These are phyloP conservation scores for Ceratothoa steindachneri DNA, from an alignment of 2,888 invertebrate genomes.

Conservation along the genomic window DNA sequence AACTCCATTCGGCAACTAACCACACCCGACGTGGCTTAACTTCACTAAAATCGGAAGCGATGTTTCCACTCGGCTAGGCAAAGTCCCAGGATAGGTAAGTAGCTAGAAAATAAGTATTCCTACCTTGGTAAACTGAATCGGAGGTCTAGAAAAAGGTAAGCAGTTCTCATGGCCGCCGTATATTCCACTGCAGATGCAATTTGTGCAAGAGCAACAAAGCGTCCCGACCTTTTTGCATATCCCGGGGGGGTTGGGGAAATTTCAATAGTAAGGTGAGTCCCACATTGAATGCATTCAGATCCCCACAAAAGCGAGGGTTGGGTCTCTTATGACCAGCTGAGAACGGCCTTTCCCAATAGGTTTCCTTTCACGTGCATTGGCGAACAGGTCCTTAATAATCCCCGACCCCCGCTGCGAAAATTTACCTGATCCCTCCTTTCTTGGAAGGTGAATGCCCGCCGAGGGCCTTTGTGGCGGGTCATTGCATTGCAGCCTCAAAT, in stretches of 20 bases:
- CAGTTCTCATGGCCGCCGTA: too few relatives aligned
- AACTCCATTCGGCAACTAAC: too few relatives aligned
- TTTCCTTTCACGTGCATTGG: neutral
- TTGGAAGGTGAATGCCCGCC: neutral
- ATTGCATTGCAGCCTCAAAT: too few relatives aligned
- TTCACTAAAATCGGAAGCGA: too few relatives aligned
- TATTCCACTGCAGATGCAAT: neutral
- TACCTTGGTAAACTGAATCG: too few relatives aligned
- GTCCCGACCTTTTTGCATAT: neutral
- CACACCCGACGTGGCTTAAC: too few relatives aligned
- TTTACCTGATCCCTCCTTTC: neutral
- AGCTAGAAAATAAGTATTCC: too few relatives aligned
- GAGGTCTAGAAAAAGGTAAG: too few relatives aligned
- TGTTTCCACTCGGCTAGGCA: too few relatives aligned
- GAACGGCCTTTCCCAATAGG: neutral
- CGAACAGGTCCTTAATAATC: neutral
- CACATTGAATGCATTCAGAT: neutral
- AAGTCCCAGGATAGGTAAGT: too few relatives aligned
- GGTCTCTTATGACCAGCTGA: neutral
- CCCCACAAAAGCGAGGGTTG: neutral
- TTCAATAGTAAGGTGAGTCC: neutral
- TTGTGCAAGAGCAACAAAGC: neutral
- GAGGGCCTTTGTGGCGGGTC: too few relatives aligned
- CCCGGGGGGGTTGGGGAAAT: neutral
- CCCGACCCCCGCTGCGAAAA: neutral